Conservation (phyloP, 2,797 vertebrate genomes). For the Sebastes elongatus region DNA sequence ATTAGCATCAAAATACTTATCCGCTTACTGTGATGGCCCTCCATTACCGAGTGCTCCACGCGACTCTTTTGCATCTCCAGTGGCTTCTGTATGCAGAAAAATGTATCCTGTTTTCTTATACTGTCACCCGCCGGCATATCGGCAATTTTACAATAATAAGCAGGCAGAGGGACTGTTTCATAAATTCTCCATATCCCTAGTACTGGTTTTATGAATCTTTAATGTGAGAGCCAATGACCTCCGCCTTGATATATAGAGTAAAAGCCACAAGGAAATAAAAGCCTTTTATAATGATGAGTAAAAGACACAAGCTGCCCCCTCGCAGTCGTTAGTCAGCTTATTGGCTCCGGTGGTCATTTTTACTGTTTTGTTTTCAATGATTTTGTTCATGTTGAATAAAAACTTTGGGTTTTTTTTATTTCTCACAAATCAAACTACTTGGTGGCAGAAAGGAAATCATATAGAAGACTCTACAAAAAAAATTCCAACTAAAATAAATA, state of each 20-base stretch:
- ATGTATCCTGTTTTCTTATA: conserved; percentile 67
- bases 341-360: conserved; percentile 32
- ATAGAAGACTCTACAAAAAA: neutral
- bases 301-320: conserved; percentile 48
- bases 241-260: conserved; percentile 65
- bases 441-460: neutral
- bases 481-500: neutral
- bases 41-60: conserved; percentile 68
- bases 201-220: conserved; percentile 74
- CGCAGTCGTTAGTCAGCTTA: conserved; percentile 30
- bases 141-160: conserved; percentile 78
- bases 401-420: neutral
- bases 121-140: conserved; percentile 69
- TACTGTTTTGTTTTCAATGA: conserved; percentile 11
- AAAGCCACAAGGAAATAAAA: conserved; percentile 65
- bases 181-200: conserved; percentile 68
- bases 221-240: conserved; percentile 71
- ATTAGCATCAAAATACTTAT: conserved; percentile 78
- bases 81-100: conserved; percentile 64
- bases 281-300: conserved; percentile 55
- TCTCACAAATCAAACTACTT: neutral
- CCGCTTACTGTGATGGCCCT: conserved; percentile 74
- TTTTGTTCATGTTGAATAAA: neutral
- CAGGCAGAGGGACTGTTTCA: conserved; percentile 63
- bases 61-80: conserved; percentile 72